A percentile compares a stretch with the other conserved stretches of the same genome.
These are phyloP conservation scores for Cavia porcellus DNA, from an alignment of 2,113 vertebrate species.

Conservation along the genomic window DNA sequence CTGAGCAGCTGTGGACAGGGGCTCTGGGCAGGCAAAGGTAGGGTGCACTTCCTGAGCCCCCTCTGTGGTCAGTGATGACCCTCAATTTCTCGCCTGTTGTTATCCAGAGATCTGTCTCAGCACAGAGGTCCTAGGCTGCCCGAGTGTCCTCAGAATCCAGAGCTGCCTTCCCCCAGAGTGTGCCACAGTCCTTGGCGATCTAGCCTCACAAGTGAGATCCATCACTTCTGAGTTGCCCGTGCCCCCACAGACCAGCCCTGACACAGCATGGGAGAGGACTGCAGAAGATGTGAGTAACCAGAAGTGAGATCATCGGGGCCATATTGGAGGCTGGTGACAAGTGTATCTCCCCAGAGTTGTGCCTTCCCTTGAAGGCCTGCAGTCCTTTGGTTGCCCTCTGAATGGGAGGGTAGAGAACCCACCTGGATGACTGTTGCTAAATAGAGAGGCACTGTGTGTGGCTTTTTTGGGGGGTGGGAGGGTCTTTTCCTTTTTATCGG, in stretches of 20 bases:
- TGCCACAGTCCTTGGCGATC: background rate
- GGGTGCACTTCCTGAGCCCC: background rate
- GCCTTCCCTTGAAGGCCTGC: background rate
- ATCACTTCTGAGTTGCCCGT: background rate
- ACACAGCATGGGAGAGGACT: background rate
- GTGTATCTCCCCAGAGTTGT: background rate
- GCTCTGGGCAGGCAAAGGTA: background rate
- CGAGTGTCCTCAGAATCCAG: background rate
- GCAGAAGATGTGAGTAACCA: rapidly evolving
- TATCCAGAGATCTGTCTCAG: background rate
- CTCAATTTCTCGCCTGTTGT: rapidly evolving
- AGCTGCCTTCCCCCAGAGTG: background rate
- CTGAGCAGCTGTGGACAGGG: background rate
- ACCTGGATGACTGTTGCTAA: background rate
- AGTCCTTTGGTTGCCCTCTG: background rate
- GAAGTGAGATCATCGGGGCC: background rate
- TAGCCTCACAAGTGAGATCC: background rate
- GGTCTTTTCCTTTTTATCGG: too few relatives aligned
- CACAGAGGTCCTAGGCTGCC: background rate
- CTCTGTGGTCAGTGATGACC: background rate
- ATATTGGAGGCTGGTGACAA: background rate
- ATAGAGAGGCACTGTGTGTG: background rate
- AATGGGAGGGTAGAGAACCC: background rate
- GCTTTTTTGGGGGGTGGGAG: too few relatives aligned
- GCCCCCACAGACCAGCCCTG: background rate